Conservation (phyloP, 2,113 vertebrate genomes). For the Ceratotherium simum region DNA sequence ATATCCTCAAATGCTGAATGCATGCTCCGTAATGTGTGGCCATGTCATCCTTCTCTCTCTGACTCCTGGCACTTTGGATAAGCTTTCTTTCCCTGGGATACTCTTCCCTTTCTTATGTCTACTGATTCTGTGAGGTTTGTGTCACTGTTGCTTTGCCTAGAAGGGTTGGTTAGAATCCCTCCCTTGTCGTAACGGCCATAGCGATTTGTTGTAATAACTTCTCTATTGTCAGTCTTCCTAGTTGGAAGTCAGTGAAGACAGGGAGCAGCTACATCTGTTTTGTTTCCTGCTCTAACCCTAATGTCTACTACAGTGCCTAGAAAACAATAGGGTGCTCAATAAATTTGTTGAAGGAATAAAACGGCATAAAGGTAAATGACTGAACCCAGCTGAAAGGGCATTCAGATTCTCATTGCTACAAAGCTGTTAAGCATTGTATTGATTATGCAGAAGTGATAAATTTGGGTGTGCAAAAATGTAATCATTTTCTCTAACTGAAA, state of each 20-base stretch:
- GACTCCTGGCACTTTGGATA: background rate
- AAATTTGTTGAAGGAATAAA: background rate
- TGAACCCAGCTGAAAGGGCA: background rate
- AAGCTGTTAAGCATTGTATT: background rate
- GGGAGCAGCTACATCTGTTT: background rate
- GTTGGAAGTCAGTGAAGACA: background rate
- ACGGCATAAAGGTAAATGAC: background rate
- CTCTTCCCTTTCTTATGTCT: background rate
- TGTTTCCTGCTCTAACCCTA: background rate
- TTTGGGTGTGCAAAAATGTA: background rate
- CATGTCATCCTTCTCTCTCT: background rate
- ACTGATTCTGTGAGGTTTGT: background rate
- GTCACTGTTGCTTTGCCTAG: background rate
- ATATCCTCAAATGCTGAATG: background rate
- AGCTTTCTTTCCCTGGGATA: background rate
- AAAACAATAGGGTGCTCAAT: background rate
- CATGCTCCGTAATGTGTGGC: background rate
- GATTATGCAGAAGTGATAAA: background rate
- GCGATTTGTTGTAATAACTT: background rate
- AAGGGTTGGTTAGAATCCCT: background rate
- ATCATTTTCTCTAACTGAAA: background rate
- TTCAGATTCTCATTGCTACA: background rate
- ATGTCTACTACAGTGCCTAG: background rate
- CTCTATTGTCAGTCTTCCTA: background rate
- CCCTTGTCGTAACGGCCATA: background rate